These are phyloP conservation scores for Acropternis orthonyx DNA, from an alignment of 2,797 vertebrate species.

Conservation along the genomic window DNA sequence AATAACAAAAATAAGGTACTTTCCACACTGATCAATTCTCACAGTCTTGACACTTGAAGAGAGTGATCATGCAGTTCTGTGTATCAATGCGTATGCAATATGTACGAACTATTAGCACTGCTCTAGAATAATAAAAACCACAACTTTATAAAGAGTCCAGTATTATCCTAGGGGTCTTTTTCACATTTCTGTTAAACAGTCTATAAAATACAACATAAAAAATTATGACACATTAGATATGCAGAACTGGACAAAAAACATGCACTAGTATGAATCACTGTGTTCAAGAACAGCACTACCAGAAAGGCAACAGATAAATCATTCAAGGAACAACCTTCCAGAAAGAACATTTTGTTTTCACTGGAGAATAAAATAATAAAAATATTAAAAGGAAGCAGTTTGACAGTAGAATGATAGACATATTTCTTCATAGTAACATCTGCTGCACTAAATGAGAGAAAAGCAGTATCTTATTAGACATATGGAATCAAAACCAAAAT, in stretches of 20 bases:
- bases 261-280: neutral
- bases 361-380: neutral
- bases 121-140: neutral
- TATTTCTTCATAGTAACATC: neutral
- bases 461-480: neutral
- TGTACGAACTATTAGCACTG: neutral
- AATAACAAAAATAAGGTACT: neutral
- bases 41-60: neutral
- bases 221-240: neutral
- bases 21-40: neutral
- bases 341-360: neutral
- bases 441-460: neutral
- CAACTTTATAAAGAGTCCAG: neutral
- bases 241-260: neutral
- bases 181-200: neutral
- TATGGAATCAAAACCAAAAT: neutral
- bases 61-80: neutral
- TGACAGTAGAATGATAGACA: neutral
- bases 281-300: neutral
- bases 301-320: neutral
- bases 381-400: slow-evolving; percentile 15
- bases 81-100: neutral
- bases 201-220: neutral
- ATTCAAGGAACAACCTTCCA: neutral
- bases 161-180: neutral